These are phyloP conservation scores for Crenichthys baileyi DNA, from an alignment of 2,797 vertebrate genomes.

Conservation along the genomic window DNA sequence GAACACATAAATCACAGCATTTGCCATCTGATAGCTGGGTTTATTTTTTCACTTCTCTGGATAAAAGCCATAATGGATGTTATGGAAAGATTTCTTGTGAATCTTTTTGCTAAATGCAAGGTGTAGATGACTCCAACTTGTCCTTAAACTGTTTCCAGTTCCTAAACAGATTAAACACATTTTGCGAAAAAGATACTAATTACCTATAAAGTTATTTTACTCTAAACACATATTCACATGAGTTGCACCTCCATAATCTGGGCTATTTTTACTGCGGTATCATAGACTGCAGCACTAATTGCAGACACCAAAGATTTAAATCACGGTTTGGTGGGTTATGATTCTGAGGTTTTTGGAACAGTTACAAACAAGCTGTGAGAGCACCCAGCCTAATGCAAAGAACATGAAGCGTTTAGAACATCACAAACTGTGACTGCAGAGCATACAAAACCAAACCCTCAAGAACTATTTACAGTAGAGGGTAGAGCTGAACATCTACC, in stretches of 20 bases:
- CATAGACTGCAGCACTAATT: conserved; percentile 27
- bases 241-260: background rate
- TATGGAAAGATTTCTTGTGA: conserved; percentile 42
- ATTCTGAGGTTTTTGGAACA: conserved; percentile 21
- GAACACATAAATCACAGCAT: background rate
- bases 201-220: background rate
- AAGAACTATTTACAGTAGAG: conserved; percentile 13
- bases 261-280: conserved; percentile 2
- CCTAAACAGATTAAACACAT: conserved; percentile 30
- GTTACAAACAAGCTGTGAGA: conserved; percentile 29
- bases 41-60: conserved; percentile 7
- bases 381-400: conserved; percentile 1
- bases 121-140: conserved; percentile 13
- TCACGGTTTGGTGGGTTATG: conserved; percentile 16
- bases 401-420: conserved; percentile 42
- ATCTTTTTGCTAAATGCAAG: conserved; percentile 32
- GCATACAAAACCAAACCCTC: conserved; percentile 26
- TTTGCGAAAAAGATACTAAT: conserved; percentile 2
- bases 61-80: conserved; percentile 19
- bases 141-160: conserved; percentile 16
- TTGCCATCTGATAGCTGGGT: conserved; percentile 19
- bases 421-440: conserved; percentile 35
- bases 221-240: conserved; percentile 10
- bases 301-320: conserved; percentile 39
- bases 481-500: background rate